Evolutionary conservation across 2,888 invertebrate species (phyloP), one percentile per base, ranked within the genome.

Genomic region (Eupithecia subumbrata): DNA sequence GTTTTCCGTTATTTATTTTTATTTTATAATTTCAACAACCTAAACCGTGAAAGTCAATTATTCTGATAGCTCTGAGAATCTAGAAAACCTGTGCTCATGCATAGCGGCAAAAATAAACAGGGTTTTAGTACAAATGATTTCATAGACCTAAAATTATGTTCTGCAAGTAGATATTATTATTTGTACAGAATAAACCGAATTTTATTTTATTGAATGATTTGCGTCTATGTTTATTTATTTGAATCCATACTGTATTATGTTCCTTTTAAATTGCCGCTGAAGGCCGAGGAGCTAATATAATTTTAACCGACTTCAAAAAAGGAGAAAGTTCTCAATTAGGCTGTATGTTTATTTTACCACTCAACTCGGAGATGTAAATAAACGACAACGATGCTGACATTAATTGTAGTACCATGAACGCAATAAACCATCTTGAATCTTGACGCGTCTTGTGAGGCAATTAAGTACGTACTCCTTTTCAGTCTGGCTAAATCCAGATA

Each of bases 401-500:
- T 5, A 5, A 5, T 7, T 37, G 37, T 37, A 18, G 16, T 48
- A n/a, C n/a, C 52, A 52, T 11, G 52, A 56, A 56, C 11, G 52
- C n/a, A n/a, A 52, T 52, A 52, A 18, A 48, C 48, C 7, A 48
- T 48, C 48, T 56, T 56, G 4, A 56, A 56, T 22, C 22, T 56
- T 22, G 52, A 48, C 18, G 22, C 9, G 52, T 22, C 16, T 56
- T 56, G 11, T 11, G 3, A 56, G 22, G 52, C 11, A 5, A 52
- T n/a, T 52, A 40, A 9, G 40, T 40, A 30, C 37, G 7, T 37
- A n/a, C 52, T 56, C n/a, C n/a, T 64, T 66, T 37, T 34, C 14
- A 71, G 16, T 71, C 74, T 18, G 66, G 14, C 43, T 69, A 25
- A 56, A 74, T 71, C 74, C 52, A 52, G 43, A 74, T 69, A 74